A percentile compares a stretch with the other conserved stretches of the same genome.
Conservation (phyloP, 37 sponge, comb jelly and placozoan species). For the Aphrocallistes beatrix region DNA sequence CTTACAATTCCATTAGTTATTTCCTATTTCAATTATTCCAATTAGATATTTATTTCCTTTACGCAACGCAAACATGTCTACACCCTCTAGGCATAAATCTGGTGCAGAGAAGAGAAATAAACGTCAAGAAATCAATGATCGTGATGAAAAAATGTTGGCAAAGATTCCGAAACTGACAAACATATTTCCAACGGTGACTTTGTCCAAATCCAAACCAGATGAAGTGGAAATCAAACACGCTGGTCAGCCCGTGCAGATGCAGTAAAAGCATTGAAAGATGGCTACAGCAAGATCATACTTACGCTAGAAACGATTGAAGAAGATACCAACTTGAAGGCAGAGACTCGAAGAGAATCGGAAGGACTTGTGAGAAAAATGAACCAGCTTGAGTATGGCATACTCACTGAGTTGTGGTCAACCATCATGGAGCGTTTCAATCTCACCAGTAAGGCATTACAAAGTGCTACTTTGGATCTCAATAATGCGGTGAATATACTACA, state of each 20-base stretch:
- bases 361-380: background rate
- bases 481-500: slow-evolving; percentile 1
- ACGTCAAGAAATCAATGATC: background rate
- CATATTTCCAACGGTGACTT: background rate
- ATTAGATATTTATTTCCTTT: slow-evolving; percentile 7
- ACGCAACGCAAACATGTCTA: background rate
- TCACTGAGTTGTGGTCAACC: background rate
- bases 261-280: slow-evolving; percentile 12
- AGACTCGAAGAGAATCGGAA: slow-evolving; percentile 2
- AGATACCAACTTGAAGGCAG: slow-evolving; percentile 8
- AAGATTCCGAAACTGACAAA: slow-evolving; percentile 11
- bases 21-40: background rate
- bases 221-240: background rate
- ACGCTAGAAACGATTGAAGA: background rate
- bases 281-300: background rate
- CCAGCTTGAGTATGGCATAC: background rate
- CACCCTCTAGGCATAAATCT: background rate
- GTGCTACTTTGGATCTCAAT: background rate
- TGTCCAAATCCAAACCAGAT: slow-evolving; percentile 1
- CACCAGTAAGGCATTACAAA: slow-evolving; percentile 5
- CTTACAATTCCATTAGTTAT: background rate
- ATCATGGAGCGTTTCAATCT: slow-evolving; percentile 16
- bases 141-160: slow-evolving; percentile 18
- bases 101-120: slow-evolving; percentile 6
- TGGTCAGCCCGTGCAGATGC: slow-evolving; percentile 25